Conservation (phyloP, 1,140 invertebrate genomes). For the Sycobia sp. region DNA sequence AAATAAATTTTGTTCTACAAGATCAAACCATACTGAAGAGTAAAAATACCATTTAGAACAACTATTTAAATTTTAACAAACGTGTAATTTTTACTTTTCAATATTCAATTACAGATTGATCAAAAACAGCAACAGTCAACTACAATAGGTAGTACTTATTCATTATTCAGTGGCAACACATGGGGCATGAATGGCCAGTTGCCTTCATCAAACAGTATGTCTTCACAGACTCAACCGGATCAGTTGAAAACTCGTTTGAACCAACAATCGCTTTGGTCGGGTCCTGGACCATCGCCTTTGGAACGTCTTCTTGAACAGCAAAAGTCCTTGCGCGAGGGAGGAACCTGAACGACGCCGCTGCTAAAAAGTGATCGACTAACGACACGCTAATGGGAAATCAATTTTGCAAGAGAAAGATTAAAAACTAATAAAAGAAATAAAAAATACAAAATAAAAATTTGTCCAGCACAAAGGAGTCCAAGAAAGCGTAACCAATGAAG, state of each 20-base stretch:
- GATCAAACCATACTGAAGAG: too few species aligned
- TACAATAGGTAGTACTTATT: conserved; percentile 66
- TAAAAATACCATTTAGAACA: too few species aligned
- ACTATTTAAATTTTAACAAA: too few species aligned
- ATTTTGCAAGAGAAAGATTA: conserved; percentile 18
- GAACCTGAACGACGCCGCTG: conserved; percentile 47
- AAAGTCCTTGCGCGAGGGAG: conserved; percentile 66
- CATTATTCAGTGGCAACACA: conserved; percentile 69
- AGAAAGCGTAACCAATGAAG: conserved; percentile 5
- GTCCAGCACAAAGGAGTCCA: conserved; percentile 4
- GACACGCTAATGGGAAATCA: conserved; percentile 31
- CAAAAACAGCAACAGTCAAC: conserved; percentile 43
- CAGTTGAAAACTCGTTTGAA: conserved; percentile 46
- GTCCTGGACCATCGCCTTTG: conserved; percentile 75
- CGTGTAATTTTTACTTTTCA: too few species aligned
- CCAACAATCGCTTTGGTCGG: conserved; percentile 78
- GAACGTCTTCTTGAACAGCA: conserved; percentile 82
- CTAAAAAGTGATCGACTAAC: conserved; percentile 23
- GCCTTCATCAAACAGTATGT: conserved; percentile 31
- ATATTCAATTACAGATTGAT: conserved; percentile 39
- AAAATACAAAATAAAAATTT: conserved; percentile 11
- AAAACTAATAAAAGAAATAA: conserved; percentile 11
- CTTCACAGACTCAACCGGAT: conserved; percentile 35
- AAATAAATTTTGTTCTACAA: too few species aligned
- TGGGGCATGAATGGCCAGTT: conserved; percentile 53